phyloP scores from a whole-genome alignment of 53 echinoderm and acorn worm genomes.

The Stichopus horrens region DNA sequence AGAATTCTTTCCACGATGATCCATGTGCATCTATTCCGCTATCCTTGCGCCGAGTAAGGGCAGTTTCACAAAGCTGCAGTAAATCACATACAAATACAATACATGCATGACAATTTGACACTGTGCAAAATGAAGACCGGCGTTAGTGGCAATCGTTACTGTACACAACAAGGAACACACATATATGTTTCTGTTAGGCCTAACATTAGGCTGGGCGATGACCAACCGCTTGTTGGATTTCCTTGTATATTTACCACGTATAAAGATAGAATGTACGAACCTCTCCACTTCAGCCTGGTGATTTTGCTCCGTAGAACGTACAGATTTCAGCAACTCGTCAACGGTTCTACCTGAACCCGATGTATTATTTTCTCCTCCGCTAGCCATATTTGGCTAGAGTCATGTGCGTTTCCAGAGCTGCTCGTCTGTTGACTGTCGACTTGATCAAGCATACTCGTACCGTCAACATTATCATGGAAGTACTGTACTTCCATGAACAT shows the following conservation, averaged over 20 bases:
- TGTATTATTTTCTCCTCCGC: neutral
- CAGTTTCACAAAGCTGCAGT: too few species aligned
- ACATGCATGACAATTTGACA: too few species aligned
- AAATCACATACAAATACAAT: too few species aligned
- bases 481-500: too few species aligned
- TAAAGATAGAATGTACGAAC: neutral
- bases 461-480: too few species aligned
- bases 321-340: neutral
- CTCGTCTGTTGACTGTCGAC: neutral
- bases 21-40: too few species aligned
- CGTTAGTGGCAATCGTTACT: too few species aligned
- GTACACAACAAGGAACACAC: too few species aligned
- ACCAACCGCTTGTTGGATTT: neutral
- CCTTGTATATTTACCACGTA: neutral
- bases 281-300: constrained; percentile 2
- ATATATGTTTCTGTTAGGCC: neutral
- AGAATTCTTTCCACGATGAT: too few species aligned
- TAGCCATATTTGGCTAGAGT: constrained; percentile 20
- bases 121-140: too few species aligned
- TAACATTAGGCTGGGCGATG: constrained; percentile 16
- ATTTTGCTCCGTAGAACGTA: neutral
- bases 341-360: neutral
- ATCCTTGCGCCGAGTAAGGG: too few species aligned
- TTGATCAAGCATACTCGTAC: neutral
- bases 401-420: constrained; percentile 22